Evolutionary conservation across 2,113 vertebrate species (phyloP).

Genomic region (Miniopterus natalensis): DNA sequence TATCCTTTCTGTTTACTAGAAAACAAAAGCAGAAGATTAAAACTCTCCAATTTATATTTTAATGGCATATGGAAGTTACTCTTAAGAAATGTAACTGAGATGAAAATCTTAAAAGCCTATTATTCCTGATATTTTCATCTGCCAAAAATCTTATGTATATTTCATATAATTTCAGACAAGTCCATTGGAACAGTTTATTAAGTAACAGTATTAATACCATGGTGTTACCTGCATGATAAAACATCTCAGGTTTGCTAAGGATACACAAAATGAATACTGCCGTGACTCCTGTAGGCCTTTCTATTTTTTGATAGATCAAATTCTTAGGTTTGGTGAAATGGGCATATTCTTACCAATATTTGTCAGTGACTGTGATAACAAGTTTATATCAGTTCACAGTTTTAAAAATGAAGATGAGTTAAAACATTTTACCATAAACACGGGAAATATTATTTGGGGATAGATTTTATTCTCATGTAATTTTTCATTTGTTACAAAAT

Average conservation of each 20-base stretch:
- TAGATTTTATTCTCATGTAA: background rate
- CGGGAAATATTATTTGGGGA: background rate
- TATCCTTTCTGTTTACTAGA: constrained; percentile 61
- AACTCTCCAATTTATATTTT: constrained; percentile 81
- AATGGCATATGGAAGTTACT: constrained; percentile 82
- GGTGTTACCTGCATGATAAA: constrained; percentile 37
- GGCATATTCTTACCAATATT: background rate
- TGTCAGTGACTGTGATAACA: background rate
- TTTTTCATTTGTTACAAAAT: constrained; percentile 14
- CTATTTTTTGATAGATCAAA: constrained; percentile 4
- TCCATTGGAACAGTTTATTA: constrained; percentile 75
- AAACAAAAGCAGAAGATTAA: constrained; percentile 80
- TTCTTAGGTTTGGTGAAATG: constrained; percentile 45
- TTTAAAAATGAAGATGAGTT: constrained; percentile 9
- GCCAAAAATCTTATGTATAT: constrained; percentile 56
- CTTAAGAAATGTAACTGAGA: constrained; percentile 77
- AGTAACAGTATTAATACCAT: constrained; percentile 76
- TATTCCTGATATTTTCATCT: constrained; percentile 79
- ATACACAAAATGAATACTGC: background rate
- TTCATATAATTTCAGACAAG: constrained; percentile 74
- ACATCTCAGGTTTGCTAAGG: background rate
- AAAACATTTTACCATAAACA: background rate
- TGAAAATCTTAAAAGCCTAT: constrained; percentile 77
- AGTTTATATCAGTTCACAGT: background rate
- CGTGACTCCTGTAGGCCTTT: background rate